Base-by-base conservation (phyloP, 2,113 vertebrate species). In the Seriola dumerili region DNA sequence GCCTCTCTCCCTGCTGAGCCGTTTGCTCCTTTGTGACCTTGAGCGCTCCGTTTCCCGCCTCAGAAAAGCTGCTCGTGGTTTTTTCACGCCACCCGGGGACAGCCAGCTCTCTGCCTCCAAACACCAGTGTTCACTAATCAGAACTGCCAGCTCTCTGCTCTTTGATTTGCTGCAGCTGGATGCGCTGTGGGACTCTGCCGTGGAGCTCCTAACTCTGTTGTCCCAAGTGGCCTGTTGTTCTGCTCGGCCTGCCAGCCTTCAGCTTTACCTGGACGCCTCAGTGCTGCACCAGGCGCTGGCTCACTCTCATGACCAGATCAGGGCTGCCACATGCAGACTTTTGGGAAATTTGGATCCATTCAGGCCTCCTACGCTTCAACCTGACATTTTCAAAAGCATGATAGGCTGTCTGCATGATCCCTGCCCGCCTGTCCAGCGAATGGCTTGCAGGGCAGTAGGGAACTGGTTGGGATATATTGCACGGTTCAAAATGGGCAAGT, bases 1-100 rank as follows among this genome's bases (percentile, higher is more conserved):
- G 80, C 97, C 97, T 11, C 65, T 99, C 64, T 95, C 95, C 78
- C 94, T 99, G 65, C 92, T 98, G 72, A 94, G 96, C 85, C 96
- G 91, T 48, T 88, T 99, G 13, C 93, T 96, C 36, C 90, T 98
- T 59, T 96, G 88, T 13, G 95, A 98, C 89, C 67, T 94, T 0
- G 44, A 76, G 19, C 84, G 59, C 50, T 92, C 95, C 0, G 79
- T 96, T 78, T 87, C 91, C 52, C 93, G 94, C 90, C 93, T 97
- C 70, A 91, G 92, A 70, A 76, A 85, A 23, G 90, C 95, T 9
- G 69, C 90, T 62, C 71, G 59, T 52, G 80, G 75, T 55, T 94
- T 96, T 81, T 94, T 95, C 29, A 63, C 71, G 1, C 46, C 86
- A 34, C 94, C 94, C 10, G 65, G 72, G 8, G 6, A 65, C 0